These are phyloP conservation scores for Achlya flavicornis DNA, from an alignment of 2,888 invertebrate genomes.

Conservation along the genomic window DNA sequence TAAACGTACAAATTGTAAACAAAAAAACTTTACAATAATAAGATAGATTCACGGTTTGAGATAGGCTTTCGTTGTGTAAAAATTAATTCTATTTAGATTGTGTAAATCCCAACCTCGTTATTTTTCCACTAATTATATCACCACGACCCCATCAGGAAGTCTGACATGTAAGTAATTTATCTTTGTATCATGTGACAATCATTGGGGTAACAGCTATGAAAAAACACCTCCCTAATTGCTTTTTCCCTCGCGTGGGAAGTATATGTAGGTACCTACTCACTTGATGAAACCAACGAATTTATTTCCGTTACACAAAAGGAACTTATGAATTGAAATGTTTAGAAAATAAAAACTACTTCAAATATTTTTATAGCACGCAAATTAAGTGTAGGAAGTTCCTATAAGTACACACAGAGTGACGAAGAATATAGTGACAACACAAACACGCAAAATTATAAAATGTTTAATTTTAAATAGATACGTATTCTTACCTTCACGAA, in stretches of 20 bases:
- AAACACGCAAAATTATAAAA: background rate
- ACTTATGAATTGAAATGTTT: background rate
- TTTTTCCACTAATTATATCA: background rate
- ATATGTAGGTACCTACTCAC: background rate
- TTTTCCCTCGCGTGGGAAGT: background rate
- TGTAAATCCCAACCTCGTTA: background rate
- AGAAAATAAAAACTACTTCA: background rate
- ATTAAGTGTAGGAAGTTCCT: background rate
- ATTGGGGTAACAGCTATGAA: slow-evolving; percentile 1
- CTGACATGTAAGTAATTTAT: slow-evolving; percentile 9
- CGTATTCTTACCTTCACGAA: slow-evolving; percentile 63
- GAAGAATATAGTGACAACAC: background rate
- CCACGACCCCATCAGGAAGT: background rate
- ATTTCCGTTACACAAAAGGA: background rate
- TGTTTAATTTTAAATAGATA: slow-evolving; percentile 27
- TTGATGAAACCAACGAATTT: background rate
- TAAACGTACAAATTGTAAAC: too few species aligned
- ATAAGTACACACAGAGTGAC: background rate
- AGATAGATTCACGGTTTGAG: background rate
- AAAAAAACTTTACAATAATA: too few species aligned
- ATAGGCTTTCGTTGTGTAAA: background rate
- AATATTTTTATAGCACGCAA: background rate
- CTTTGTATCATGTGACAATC: slow-evolving; percentile 9
- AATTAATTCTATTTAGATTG: background rate
- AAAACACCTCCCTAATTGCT: slow-evolving; percentile 4